phyloP scores from a whole-genome alignment of 1,140 invertebrate species.

The Sycobia sp. region DNA sequence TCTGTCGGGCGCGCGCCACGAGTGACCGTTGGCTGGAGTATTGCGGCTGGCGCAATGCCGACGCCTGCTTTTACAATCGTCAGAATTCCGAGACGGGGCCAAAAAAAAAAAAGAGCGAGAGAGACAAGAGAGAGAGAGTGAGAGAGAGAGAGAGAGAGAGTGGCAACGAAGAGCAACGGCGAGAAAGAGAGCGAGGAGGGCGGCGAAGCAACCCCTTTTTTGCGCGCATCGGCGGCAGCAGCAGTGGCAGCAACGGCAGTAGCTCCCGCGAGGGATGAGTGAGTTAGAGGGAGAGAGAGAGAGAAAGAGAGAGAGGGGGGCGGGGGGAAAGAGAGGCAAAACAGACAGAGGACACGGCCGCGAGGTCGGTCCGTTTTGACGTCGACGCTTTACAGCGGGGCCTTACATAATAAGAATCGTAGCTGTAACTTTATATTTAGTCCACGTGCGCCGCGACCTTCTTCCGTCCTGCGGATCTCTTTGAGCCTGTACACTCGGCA shows the following conservation, averaged over 20 bases:
- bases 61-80: conserved; percentile 24
- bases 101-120: too few relatives aligned
- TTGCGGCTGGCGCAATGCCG: conserved; percentile 9
- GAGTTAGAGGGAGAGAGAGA: too few relatives aligned
- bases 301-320: too few relatives aligned
- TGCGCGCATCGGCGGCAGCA: not conserved
- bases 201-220: conserved; percentile 31
- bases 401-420: conserved; percentile 33
- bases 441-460: conserved; percentile 28
- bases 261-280: conserved; percentile 13
- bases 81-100: conserved; percentile 4
- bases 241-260: not conserved
- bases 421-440: conserved; percentile 35
- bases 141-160: too few relatives aligned
- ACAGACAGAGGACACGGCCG: conserved; percentile 9
- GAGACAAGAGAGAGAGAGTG: too few relatives aligned
- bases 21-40: conserved; percentile 32
- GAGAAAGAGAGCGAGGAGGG: too few relatives aligned
- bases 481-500: not conserved
- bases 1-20: not conserved
- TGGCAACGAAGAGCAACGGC: too few relatives aligned
- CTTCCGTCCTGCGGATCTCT: not conserved
- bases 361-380: conserved; percentile 1
- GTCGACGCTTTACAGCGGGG: conserved; percentile 23
- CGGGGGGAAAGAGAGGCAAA: too few relatives aligned